Evolutionary conservation across 2,113 vertebrate genomes (phyloP).

Genomic region (Hippocampus abdominalis): DNA sequence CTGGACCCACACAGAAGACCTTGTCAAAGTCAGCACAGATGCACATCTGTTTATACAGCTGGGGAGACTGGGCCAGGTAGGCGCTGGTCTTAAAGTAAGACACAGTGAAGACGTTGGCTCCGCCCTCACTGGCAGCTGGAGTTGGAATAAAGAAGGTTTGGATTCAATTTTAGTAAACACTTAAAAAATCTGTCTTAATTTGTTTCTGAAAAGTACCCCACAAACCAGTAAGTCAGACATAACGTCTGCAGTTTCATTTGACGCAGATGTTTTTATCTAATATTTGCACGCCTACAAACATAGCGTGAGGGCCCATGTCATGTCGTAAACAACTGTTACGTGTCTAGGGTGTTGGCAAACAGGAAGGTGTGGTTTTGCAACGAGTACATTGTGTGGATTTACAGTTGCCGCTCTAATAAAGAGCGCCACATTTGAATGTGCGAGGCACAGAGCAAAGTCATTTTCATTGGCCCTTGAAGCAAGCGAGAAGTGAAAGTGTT

Average conservation of each 20-base stretch:
- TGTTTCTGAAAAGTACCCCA: neutral
- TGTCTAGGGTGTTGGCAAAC: slow-evolving; percentile 36
- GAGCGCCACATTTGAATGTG: slow-evolving; percentile 64
- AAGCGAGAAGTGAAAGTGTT: slow-evolving; percentile 55
- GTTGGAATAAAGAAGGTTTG: slow-evolving; percentile 27
- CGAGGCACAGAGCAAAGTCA: rapidly evolving
- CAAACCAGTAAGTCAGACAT: neutral
- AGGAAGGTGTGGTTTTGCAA: slow-evolving; percentile 53
- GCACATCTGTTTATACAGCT: slow-evolving; percentile 99
- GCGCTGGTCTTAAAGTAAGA: slow-evolving; percentile 98
- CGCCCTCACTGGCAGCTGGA: slow-evolving; percentile 96
- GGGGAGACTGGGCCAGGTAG: slow-evolving; percentile 96
- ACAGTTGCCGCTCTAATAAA: slow-evolving; percentile 43
- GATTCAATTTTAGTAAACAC: neutral
- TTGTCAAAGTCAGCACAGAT: slow-evolving; percentile 99
- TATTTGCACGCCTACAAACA: neutral
- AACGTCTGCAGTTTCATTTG: neutral
- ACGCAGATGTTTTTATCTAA: slow-evolving; percentile 7
- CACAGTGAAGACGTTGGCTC: slow-evolving; percentile 97
- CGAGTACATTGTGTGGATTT: slow-evolving; percentile 15
- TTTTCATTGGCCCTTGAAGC: slow-evolving; percentile 39
- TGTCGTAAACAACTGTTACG: slow-evolving; percentile 27
- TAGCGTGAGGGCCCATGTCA: slow-evolving; percentile 23
- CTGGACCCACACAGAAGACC: slow-evolving; percentile 96
- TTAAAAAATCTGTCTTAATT: neutral